Percentiles rank a stretch among this genome's conserved stretches.
Conservation (phyloP, 2,113 vertebrate genomes). For the Mionectes macconnelli region DNA sequence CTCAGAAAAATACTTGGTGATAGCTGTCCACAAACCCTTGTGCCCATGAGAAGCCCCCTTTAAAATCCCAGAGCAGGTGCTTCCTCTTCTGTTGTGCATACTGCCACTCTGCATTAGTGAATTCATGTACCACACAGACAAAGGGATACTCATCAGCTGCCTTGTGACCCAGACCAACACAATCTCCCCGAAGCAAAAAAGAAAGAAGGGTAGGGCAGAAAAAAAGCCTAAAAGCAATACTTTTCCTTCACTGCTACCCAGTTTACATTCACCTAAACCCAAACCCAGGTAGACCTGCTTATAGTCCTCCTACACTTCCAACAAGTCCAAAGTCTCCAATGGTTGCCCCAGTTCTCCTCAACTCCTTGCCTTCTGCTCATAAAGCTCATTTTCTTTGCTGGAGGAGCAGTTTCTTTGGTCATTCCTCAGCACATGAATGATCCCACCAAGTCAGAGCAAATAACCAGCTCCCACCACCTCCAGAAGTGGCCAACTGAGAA, state of each 20-base stretch:
- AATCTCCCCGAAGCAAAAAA: neutral
- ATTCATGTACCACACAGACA: neutral
- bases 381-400: neutral
- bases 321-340: neutral
- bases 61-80: neutral
- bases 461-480: neutral
- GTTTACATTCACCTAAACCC: neutral
- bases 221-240: neutral
- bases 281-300: neutral
- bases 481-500: neutral
- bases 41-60: neutral
- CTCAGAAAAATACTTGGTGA: neutral
- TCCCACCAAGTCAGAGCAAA: neutral
- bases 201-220: neutral
- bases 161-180: neutral
- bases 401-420: neutral
- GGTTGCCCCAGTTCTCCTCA: neutral
- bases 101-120: neutral
- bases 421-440: neutral
- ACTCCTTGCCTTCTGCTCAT: neutral
- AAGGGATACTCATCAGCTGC: neutral
- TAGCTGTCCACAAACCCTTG: neutral
- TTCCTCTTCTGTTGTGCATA: neutral
- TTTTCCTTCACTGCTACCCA: neutral
- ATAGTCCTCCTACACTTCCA: neutral